Conservation (phyloP, 2,888 invertebrate genomes). For the Malthinus seriepunctatus region DNA sequence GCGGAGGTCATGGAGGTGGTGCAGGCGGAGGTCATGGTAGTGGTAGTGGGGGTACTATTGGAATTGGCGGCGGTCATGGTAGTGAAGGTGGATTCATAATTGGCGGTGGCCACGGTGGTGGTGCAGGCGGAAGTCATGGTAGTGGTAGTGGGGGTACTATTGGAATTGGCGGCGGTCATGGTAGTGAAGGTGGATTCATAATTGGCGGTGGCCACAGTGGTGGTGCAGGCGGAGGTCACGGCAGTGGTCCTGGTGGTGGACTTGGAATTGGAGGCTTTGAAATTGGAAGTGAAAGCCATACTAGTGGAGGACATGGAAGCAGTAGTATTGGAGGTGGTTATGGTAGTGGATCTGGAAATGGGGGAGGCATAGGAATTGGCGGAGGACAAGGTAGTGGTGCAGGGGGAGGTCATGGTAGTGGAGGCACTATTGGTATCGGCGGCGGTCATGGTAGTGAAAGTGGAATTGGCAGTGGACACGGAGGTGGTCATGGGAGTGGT, state of each 20-base stretch:
- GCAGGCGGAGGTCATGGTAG: neutral
- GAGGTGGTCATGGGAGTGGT: neutral
- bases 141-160: conserved; percentile 5
- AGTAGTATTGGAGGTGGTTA: neutral
- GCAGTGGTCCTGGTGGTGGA: conserved; percentile 6
- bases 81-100: neutral
- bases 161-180: neutral
- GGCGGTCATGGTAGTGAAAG: neutral
- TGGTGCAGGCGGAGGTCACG: conserved; percentile 6
- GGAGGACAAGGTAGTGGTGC: conserved; percentile 1
- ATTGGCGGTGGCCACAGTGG: neutral
- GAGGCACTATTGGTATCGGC: conserved; percentile 7
- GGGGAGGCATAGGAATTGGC: neutral
- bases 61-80: neutral
- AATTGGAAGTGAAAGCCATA: neutral
- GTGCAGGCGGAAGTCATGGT: conserved; percentile 7
- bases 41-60: conserved; percentile 6
- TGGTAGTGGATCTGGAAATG: neutral
- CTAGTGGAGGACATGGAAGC: conserved; percentile 3
- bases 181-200: neutral
- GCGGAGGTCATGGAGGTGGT: neutral
- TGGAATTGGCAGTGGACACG: neutral
- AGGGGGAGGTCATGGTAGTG: conserved; percentile 1
- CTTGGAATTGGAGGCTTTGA: neutral
- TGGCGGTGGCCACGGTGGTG: neutral